phyloP scores from a whole-genome alignment of 2,113 vertebrate species.

The Prunella himalayana region DNA sequence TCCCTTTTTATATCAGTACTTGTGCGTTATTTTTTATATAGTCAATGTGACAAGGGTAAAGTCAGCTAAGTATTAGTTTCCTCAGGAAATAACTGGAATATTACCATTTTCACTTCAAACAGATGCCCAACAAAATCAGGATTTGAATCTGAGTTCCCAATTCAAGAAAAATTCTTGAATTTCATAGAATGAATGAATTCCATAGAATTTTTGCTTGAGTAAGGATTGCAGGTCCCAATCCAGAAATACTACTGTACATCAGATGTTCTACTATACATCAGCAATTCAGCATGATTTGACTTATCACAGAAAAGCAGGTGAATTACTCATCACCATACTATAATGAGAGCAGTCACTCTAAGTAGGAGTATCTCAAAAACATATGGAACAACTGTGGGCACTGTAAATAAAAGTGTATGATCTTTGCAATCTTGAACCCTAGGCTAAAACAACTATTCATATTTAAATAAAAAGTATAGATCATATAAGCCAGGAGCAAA shows the following conservation, averaged over 20 bases:
- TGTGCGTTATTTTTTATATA: constrained; percentile 62
- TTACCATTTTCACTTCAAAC: constrained; percentile 65
- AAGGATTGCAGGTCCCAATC: constrained; percentile 42
- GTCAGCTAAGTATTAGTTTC: constrained; percentile 63
- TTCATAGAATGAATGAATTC: constrained; percentile 14
- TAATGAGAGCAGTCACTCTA: constrained; percentile 39
- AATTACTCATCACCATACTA: constrained; percentile 32
- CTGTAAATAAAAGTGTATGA: constrained; percentile 63
- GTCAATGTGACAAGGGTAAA: constrained; percentile 67
- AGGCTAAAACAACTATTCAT: constrained; percentile 44
- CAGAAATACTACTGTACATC: constrained; percentile 23
- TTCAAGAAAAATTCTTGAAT: constrained; percentile 45
- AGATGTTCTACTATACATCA: constrained; percentile 26
- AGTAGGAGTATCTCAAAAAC: constrained; percentile 27
- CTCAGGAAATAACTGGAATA: constrained; percentile 66
- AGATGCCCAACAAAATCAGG: constrained; percentile 54
- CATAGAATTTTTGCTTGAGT: constrained; percentile 48
- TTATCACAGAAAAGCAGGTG: constrained; percentile 40
- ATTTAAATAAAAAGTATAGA: constrained; percentile 62
- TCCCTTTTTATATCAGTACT: constrained; percentile 30
- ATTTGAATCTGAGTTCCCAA: constrained; percentile 35
- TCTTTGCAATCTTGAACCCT: constrained; percentile 51
- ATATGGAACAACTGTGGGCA: constrained; percentile 42
- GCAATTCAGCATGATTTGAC: constrained; percentile 26
- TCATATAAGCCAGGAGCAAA: constrained; percentile 44